A percentile compares a stretch with the other conserved stretches of the same genome.
Evolutionary conservation across 2,797 vertebrate genomes (phyloP).

Genomic region (Acrocephalus scirpaceus): DNA sequence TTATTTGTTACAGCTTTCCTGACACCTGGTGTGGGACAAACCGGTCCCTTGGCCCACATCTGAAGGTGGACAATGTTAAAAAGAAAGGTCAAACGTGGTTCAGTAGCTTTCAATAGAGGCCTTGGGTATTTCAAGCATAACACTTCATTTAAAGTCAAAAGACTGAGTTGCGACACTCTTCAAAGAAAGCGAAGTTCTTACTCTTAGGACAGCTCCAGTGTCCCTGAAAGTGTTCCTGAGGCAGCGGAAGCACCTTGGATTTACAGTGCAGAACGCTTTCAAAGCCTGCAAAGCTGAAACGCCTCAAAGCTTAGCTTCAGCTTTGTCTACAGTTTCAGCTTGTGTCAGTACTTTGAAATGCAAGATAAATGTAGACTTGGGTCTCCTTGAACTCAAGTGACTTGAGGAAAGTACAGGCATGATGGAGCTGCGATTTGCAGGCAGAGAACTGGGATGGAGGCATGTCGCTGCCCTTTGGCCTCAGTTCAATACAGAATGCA

Average conservation of each 20-base stretch:
- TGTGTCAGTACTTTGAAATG: constrained; percentile 33
- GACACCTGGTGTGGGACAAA: not conserved
- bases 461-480: not conserved
- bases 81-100: not conserved
- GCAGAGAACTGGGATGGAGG: not conserved
- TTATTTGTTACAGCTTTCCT: not conserved
- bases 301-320: constrained; percentile 25
- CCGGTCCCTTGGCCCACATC: not conserved
- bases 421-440: not conserved
- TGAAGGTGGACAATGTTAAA: not conserved
- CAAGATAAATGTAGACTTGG: not conserved
- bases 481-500: not conserved
- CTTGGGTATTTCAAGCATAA: constrained; percentile 19
- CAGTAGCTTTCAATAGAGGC: not conserved
- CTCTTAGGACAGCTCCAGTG: not conserved
- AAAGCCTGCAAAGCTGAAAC: not conserved
- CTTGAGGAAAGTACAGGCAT: not conserved
- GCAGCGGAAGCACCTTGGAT: not conserved
- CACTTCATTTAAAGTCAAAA: not conserved
- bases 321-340: constrained; percentile 1
- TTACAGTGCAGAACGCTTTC: not conserved
- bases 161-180: not conserved
- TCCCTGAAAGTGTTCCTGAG: not conserved
- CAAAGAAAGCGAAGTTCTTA: not conserved
- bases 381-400: not conserved